Evolutionary conservation across 2,797 vertebrate genomes (phyloP).

Genomic region (Enteromius argenteus): DNA sequence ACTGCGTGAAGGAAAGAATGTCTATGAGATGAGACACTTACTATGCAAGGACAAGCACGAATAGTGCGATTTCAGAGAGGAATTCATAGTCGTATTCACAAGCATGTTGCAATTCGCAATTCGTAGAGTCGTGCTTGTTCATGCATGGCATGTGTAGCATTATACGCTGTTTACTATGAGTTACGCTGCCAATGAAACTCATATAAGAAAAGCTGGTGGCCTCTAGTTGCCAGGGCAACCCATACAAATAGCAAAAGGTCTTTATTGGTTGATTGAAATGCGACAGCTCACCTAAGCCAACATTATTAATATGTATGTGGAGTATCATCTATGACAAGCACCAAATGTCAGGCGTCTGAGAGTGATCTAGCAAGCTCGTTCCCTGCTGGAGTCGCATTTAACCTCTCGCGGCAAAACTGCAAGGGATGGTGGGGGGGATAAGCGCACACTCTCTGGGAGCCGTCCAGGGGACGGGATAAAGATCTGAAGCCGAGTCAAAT

Average conservation of each 20-base stretch:
- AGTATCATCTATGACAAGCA: slow-evolving; percentile 66
- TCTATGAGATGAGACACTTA: slow-evolving; percentile 23
- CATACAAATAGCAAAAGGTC: slow-evolving; percentile 53
- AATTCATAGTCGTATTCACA: slow-evolving; percentile 28
- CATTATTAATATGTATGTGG: slow-evolving; percentile 68
- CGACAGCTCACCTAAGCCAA: slow-evolving; percentile 57
- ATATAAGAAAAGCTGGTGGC: slow-evolving; percentile 45
- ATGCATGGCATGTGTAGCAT: slow-evolving; percentile 40
- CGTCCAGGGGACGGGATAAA: slow-evolving; percentile 4
- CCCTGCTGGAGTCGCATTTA: slow-evolving; percentile 44
- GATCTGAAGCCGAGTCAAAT: slow-evolving; percentile 24
- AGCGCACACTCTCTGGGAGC: slow-evolving; percentile 20
- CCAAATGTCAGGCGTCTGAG: slow-evolving; percentile 64
- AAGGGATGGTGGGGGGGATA: neutral
- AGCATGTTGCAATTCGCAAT: slow-evolving; percentile 34
- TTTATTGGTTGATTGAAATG: slow-evolving; percentile 57
- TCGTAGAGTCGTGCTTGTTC: slow-evolving; percentile 30
- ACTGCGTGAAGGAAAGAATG: slow-evolving; percentile 38
- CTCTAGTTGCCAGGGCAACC: slow-evolving; percentile 65
- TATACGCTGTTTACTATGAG: slow-evolving; percentile 36
- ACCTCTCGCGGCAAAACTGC: slow-evolving; percentile 36
- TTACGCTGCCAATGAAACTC: slow-evolving; percentile 7
- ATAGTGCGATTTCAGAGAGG: neutral
- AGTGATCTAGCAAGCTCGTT: slow-evolving; percentile 36
- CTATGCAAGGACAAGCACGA: slow-evolving; percentile 3